phyloP scores from a whole-genome alignment of 2,113 vertebrate species.

The Pardalotus punctatus region DNA sequence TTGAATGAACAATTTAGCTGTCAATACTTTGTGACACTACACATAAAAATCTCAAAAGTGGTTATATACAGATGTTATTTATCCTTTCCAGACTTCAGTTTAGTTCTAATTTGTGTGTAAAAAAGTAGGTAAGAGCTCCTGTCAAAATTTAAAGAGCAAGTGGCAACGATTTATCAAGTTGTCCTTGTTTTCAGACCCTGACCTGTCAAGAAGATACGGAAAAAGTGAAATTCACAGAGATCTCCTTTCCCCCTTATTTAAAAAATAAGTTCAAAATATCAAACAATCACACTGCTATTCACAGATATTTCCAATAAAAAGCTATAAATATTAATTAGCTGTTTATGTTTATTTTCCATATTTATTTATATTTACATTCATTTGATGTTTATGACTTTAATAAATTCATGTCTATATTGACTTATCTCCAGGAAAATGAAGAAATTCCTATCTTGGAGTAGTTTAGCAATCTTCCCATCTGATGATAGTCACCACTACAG shows the following conservation, averaged over 20 bases:
- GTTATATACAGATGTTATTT: not conserved
- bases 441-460: not conserved
- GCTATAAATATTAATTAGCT: not conserved
- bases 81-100: not conserved
- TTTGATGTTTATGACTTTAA: not conserved
- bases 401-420: not conserved
- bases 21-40: not conserved
- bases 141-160: not conserved
- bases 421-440: not conserved
- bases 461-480: not conserved
- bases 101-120: not conserved
- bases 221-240: not conserved
- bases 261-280: not conserved
- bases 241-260: not conserved
- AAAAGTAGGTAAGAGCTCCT: not conserved
- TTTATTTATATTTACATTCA: not conserved
- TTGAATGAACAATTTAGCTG: not conserved
- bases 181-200: constrained; percentile 33
- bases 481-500: not conserved
- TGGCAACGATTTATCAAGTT: constrained; percentile 48
- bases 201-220: not conserved
- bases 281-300: not conserved
- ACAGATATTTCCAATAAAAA: not conserved
- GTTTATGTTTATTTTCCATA: not conserved
- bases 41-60: not conserved